Evolutionary conservation across 2,888 invertebrate genomes (phyloP).

Genomic region (Agonopterix subpropinquella): DNA sequence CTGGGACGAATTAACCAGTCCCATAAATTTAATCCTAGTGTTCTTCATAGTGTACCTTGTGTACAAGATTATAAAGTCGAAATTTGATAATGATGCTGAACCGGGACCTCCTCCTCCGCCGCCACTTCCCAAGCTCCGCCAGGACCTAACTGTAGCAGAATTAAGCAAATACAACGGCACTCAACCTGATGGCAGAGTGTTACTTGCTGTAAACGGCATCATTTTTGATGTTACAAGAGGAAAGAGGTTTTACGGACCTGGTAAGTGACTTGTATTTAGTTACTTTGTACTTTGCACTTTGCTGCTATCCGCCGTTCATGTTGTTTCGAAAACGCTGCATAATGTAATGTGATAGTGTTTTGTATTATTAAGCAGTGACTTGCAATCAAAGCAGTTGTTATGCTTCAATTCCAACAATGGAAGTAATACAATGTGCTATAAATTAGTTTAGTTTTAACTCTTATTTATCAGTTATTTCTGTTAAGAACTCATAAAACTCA

Average conservation of each 20-base stretch:
- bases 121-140: conserved; percentile 86
- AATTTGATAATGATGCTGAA: conserved; percentile 50
- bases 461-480: no score
- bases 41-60: conserved; percentile 68
- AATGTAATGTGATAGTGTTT: no score
- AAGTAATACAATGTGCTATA: no score
- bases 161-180: conserved; percentile 89
- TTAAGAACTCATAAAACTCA: no score
- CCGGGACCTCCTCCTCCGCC: conserved; percentile 46
- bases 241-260: conserved; percentile 94
- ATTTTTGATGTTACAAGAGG: conserved; percentile 97
- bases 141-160: conserved; percentile 93
- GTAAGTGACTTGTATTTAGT: conserved; percentile 67
- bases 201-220: conserved; percentile 94
- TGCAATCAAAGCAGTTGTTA: no score
- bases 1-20: conserved; percentile 66
- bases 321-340: no score
- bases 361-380: no score
- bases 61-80: conserved; percentile 78
- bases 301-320: background rate
- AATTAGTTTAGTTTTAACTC: no score
- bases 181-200: conserved; percentile 89
- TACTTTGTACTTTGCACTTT: background rate
- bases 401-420: no score
- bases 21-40: conserved; percentile 54